phyloP scores from a whole-genome alignment of 2,113 vertebrate species.

The Bostrychus sinensis region DNA sequence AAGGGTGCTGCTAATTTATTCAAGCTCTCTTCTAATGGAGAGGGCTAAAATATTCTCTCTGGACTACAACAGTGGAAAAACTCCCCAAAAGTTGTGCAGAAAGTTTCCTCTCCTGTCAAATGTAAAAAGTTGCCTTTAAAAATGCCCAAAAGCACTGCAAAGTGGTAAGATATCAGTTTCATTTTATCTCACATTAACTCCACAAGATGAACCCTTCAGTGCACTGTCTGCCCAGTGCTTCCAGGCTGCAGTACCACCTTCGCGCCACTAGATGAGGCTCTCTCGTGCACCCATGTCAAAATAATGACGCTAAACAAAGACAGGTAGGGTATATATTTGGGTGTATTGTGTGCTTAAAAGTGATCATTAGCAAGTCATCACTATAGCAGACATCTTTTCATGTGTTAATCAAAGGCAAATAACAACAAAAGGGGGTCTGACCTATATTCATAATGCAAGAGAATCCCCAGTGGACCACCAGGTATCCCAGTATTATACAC shows the following conservation, averaged over 20 bases:
- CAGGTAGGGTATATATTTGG: constrained; percentile 44
- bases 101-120: constrained; percentile 52
- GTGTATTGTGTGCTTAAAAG: neutral
- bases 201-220: constrained; percentile 29
- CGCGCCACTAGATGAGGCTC: constrained; percentile 48
- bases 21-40: constrained; percentile 42
- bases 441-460: constrained; percentile 59
- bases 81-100: constrained; percentile 41
- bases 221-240: neutral
- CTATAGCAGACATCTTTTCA: constrained; percentile 38
- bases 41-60: constrained; percentile 60
- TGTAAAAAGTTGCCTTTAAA: constrained; percentile 45
- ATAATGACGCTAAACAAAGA: constrained; percentile 63
- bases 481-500: constrained; percentile 37
- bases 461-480: constrained; percentile 45
- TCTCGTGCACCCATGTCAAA: neutral
- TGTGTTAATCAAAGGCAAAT: constrained; percentile 52
- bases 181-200: constrained; percentile 62
- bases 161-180: constrained; percentile 47
- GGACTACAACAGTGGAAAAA: constrained; percentile 32
- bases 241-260: constrained; percentile 29
- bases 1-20: constrained; percentile 57
- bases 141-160: constrained; percentile 53
- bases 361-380: constrained; percentile 43
- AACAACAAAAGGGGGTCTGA: constrained; percentile 55